Evolutionary conservation across 2,113 vertebrate genomes (phyloP).

Genomic region (Acrocephalus arundinaceus): DNA sequence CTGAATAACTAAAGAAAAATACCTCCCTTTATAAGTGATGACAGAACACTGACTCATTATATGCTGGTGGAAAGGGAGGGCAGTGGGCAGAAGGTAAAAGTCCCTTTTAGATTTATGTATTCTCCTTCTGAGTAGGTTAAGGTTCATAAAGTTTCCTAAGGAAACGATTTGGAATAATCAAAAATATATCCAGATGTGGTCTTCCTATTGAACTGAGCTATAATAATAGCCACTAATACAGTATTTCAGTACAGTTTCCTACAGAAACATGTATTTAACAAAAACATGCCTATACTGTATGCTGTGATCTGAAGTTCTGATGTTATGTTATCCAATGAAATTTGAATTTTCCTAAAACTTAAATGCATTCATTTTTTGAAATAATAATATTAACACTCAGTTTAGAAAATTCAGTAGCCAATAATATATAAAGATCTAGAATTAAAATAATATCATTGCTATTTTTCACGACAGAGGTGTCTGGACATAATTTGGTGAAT

Average conservation of each 20-base stretch:
- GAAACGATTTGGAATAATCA: not conserved
- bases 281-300: not conserved
- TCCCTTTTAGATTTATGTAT: not conserved
- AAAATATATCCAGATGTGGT: not conserved
- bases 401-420: not conserved
- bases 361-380: not conserved
- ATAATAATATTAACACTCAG: not conserved
- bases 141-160: not conserved
- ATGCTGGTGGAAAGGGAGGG: not conserved
- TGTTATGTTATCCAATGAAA: not conserved
- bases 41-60: not conserved
- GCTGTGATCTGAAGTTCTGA: not conserved
- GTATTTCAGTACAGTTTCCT: not conserved
- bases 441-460: not conserved
- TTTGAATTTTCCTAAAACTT: not conserved
- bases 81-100: not conserved
- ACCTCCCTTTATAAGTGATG: not conserved
- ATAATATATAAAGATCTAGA: not conserved
- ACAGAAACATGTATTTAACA: not conserved
- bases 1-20: not conserved
- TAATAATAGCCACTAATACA: not conserved
- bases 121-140: not conserved
- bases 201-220: not conserved
- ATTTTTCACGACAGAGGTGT: not conserved
- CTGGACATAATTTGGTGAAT: not conserved